Base-by-base conservation (phyloP, 2,797 vertebrate genomes). In the Heliangelus exortis region DNA sequence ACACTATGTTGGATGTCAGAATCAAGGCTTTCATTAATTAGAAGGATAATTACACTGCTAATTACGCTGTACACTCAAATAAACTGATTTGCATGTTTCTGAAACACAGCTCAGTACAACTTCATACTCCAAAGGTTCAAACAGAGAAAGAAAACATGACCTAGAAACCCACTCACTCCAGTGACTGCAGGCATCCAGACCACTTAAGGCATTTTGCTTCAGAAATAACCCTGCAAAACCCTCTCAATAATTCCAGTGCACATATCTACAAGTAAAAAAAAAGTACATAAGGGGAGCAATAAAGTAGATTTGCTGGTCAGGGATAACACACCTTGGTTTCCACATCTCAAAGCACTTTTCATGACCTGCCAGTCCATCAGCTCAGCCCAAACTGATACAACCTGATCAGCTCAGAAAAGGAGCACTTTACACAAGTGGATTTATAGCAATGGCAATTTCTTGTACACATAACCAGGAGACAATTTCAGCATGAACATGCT, bases 21-120 rank as follows among this genome's bases (percentile, higher is more conserved):
- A 84, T 34, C 48, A 55, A 87, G 71, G 28, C 25, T 87, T 76
- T 48, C 0, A 2, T 33, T 89, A 90, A 94, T 73, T 74, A 80
- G 78, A 87, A 36, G 63, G 31, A 23, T 84, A 90, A 95, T 92
- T 89, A 61, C 20, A 21, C 31, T 36, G 45, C 36, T 81, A 77
- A 93, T 82, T 91, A 83, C 68, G 29, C 28, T 6, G 33, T 11
- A 45, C 31, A 6, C 26, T 74, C 82, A 72, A 82, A 65, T n/a
- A 55, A 2, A 6, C 10, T 21, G 71, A 36, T 84, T 69, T 43
- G 59, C 25, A 18, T 2, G 9, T 72, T 57, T 93, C 63, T n/a
- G 26, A 84, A 85, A 3, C 6, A 15, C 50, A 87, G 67, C 29
- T 77, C 78, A 0, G 0, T 36, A 22, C 28, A 45, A 65, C 28